Conservation (phyloP, 2,888 invertebrate species). For the Harpalus rubripes region DNA sequence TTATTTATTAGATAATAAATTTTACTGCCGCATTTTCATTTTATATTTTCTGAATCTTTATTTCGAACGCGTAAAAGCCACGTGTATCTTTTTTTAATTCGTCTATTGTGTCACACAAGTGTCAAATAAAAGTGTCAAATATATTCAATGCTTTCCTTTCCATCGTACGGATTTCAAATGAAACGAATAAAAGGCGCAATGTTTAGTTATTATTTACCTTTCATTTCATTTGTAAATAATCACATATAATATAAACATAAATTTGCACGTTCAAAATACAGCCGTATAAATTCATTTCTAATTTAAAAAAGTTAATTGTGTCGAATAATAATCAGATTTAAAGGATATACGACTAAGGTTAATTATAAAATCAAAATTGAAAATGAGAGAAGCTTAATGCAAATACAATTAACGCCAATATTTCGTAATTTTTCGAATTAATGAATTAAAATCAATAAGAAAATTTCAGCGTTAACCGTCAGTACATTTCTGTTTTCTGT, state of each 20-base stretch:
- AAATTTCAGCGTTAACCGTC: no score
- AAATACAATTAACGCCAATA: no score
- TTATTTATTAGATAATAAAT: not conserved
- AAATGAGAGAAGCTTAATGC: no score
- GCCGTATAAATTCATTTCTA: not conserved
- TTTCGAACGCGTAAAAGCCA: not conserved
- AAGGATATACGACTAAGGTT: no score
- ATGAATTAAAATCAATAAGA: no score
- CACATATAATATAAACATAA: not conserved
- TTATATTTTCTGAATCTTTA: conserved; percentile 4
- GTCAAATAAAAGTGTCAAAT: conserved; percentile 3
- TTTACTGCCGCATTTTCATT: not conserved
- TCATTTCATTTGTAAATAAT: not conserved
- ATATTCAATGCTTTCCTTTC: not conserved
- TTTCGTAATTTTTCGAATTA: no score
- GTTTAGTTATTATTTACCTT: not conserved
- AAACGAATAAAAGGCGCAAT: not conserved
- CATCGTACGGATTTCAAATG: not conserved
- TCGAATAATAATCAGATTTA: no score
- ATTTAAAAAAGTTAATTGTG: not conserved
- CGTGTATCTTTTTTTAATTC: not conserved
- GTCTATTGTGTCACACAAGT: not conserved
- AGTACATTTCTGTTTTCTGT: no score
- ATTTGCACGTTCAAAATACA: not conserved
- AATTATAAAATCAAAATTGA: no score